A percentile compares a stretch with the other conserved stretches of the same genome.
Evolutionary conservation across 2,797 vertebrate species (phyloP).

Genomic region (Brachymystax lenok): DNA sequence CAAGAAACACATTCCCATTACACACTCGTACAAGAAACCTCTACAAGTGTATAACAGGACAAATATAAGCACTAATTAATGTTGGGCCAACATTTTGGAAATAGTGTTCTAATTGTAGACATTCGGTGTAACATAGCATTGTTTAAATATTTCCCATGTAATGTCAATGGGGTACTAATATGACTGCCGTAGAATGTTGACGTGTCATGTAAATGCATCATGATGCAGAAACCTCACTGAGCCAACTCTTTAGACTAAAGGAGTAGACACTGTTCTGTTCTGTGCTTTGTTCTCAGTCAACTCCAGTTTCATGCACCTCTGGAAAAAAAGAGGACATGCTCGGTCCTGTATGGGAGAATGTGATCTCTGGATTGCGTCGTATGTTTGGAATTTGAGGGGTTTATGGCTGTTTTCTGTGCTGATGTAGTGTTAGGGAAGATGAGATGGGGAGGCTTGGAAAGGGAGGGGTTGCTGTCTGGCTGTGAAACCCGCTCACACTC

Average conservation of each 20-base stretch:
- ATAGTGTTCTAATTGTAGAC: no score
- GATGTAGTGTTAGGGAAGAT: neutral
- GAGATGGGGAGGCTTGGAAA: slow-evolving; percentile 6
- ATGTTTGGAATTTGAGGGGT: slow-evolving; percentile 71
- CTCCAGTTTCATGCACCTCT: neutral
- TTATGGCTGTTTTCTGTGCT: slow-evolving; percentile 60
- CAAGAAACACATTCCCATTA: no score
- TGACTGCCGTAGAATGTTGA: no score
- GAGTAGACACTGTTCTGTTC: neutral
- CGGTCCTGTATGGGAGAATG: slow-evolving; percentile 43
- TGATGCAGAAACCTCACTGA: no score
- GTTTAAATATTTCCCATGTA: no score
- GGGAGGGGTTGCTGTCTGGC: slow-evolving; percentile 3
- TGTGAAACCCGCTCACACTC: neutral
- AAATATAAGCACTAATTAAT: no score
- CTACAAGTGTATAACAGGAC: no score
- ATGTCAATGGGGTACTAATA: no score
- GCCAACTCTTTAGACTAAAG: neutral
- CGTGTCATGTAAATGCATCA: no score
- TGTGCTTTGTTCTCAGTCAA: neutral
- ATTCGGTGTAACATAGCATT: no score
- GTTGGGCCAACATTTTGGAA: no score
- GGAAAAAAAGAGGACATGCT: slow-evolving; percentile 13
- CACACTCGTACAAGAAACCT: no score
- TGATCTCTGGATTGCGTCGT: slow-evolving; percentile 64